A percentile compares a stretch with the other conserved stretches of the same genome.
phyloP scores from a whole-genome alignment of 2,888 invertebrate species.

The Diplolepis rosae region DNA sequence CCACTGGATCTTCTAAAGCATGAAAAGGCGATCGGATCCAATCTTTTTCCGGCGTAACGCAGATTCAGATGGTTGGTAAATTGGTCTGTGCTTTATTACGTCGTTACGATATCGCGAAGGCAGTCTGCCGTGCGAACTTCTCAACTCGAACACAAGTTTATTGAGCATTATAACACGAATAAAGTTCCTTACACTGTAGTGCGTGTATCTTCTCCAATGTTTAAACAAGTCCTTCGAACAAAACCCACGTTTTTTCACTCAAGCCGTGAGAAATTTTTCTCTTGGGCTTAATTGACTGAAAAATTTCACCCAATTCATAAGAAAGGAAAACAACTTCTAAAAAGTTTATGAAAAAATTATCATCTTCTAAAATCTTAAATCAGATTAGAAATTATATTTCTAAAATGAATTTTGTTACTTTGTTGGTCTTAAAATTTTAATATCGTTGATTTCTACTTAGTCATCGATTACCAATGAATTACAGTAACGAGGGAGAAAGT shows the following conservation, averaged over 20 bases:
- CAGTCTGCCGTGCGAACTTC: conserved; percentile 28
- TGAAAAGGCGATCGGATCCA: conserved; percentile 43
- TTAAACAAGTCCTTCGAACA: neutral
- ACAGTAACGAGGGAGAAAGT: conserved; percentile 5
- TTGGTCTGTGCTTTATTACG: conserved; percentile 44
- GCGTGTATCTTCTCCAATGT: neutral
- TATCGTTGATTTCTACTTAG: neutral
- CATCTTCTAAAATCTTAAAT: too few species aligned
- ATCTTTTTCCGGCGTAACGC: conserved; percentile 42
- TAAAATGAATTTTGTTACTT: neutral
- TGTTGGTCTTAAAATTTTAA: neutral
- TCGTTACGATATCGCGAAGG: conserved; percentile 39
- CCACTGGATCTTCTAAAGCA: conserved; percentile 28
- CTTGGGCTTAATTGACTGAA: neutral
- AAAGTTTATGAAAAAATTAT: neutral
- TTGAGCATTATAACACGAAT: conserved; percentile 12
- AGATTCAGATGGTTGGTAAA: conserved; percentile 44
- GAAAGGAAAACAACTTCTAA: neutral
- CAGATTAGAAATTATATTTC: too few species aligned
- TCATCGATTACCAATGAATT: conserved; percentile 3
- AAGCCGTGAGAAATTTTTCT: neutral
- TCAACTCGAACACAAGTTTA: conserved; percentile 14
- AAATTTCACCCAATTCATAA: neutral
- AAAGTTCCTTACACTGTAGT: conserved; percentile 15
- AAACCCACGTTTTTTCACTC: neutral